Evolutionary conservation across 2,797 vertebrate species (phyloP), one percentile per base, ranked within the genome.

Genomic region (Chaetodon trifasciatus): DNA sequence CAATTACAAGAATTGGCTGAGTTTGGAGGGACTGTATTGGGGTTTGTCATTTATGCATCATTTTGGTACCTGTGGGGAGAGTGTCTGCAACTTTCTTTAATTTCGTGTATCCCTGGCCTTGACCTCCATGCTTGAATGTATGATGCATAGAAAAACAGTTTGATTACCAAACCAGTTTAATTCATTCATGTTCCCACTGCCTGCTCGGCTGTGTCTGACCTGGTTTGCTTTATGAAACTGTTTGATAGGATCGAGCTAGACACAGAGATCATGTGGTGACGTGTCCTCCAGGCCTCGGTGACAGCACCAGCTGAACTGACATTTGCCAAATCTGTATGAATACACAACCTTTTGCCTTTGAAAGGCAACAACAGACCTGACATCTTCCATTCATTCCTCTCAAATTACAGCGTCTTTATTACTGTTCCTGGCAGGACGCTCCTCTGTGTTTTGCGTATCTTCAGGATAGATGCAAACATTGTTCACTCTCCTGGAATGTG

Each of bases 281-380:
- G 69, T 69, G 70, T 81, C 61, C 77, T 74, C 65, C 37, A 44
- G 61, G 55, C 17, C 71, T 68, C 39, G 0, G 10, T 66, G 50
- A 67, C 70, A 74, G 61, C 66, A 71, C 40, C n/a, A 35, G 56
- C 74, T 47, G 70, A 84, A 78, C 70, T 85, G 90, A 88, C 82
- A 87, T 90, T 89, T 89, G 55, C 69, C 42, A 76, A 74, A 86
- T 85, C 84, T 55, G 40, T 53, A 39, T 67, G 64, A 85, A 84
- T 66, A 76, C 71, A 53, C 71, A 84, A 68, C 80, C 85, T 88
- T 87, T 92, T 81, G 88, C 79, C 76, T 78, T 79, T 72, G 60
- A 82, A 70, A 70, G 65, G 40, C 67, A 84, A 70, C 71, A 64
- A 69, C 83, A 83, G 46, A 74, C 71, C 52, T 71, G 85, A 81